These are phyloP conservation scores for Zingel zingel DNA, from an alignment of 2,113 vertebrate species.

Conservation along the genomic window DNA sequence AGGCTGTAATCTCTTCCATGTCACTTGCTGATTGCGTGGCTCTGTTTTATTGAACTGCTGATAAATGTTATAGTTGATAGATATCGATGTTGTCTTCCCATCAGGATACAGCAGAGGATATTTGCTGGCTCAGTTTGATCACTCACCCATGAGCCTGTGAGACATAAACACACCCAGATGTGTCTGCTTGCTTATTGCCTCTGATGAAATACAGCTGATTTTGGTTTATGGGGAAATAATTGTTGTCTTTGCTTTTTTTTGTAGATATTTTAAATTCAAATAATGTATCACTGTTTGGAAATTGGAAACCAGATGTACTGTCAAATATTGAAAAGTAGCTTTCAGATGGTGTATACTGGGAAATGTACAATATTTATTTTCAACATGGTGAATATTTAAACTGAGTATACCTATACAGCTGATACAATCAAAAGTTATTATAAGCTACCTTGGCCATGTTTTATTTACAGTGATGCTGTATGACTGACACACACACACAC, in stretches of 20 bases:
- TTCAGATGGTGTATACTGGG: not conserved
- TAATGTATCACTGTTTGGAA: conserved; percentile 7
- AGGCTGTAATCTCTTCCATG: conserved; percentile 72
- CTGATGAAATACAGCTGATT: conserved; percentile 31
- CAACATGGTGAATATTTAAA: conserved; percentile 46
- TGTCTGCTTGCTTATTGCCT: conserved; percentile 23
- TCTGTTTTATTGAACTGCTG: conserved; percentile 73
- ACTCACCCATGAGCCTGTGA: conserved; percentile 10
- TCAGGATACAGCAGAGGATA: conserved; percentile 60
- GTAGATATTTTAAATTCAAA: conserved; percentile 2
- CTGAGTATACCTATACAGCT: conserved; percentile 37
- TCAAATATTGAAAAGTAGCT: not conserved
- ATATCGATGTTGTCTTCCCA: conserved; percentile 65
- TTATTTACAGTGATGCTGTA: conserved; percentile 32
- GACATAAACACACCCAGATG: conserved; percentile 1
- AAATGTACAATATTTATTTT: conserved; percentile 40
- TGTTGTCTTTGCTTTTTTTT: conserved; percentile 4
- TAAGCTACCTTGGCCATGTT: conserved; percentile 33
- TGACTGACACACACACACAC: conserved; percentile 9
- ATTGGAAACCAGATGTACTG: not conserved
- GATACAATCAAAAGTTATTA: conserved; percentile 46
- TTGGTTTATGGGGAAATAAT: conserved; percentile 1
- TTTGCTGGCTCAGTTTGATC: conserved; percentile 59
- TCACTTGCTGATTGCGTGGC: conserved; percentile 63
- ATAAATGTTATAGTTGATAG: conserved; percentile 74